Conservation (phyloP, 2,113 vertebrate species). For the Hippocampus zosterae region DNA sequence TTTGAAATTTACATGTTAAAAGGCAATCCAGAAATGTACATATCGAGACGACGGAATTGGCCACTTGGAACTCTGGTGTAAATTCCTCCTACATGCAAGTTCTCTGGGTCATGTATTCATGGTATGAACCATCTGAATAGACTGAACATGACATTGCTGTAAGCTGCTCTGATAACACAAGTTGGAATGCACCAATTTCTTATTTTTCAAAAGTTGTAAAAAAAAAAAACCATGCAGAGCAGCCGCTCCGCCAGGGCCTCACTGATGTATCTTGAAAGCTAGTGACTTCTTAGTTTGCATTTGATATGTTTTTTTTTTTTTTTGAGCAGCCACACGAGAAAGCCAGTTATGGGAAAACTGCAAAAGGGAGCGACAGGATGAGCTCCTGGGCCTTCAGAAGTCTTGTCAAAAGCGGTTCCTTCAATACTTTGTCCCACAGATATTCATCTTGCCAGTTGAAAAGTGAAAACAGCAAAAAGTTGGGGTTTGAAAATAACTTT, state of each 20-base stretch:
- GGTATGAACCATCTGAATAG: constrained; percentile 21
- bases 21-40: background rate
- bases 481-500: constrained; percentile 68
- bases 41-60: background rate
- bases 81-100: background rate
- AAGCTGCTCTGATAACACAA: constrained; percentile 58
- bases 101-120: constrained; percentile 36
- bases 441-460: constrained; percentile 71
- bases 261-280: constrained; percentile 71
- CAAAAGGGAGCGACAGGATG: constrained; percentile 63
- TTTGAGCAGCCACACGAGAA: constrained; percentile 50
- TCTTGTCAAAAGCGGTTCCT: constrained; percentile 66
- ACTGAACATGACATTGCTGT: constrained; percentile 54
- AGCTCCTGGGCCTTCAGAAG: constrained; percentile 67
- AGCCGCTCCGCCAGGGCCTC: constrained; percentile 63
- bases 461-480: constrained; percentile 69
- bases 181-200: constrained; percentile 60
- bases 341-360: constrained; percentile 67
- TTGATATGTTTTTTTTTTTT: constrained; percentile 60
- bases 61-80: background rate
- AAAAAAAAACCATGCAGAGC: constrained; percentile 57
- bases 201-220: constrained; percentile 59
- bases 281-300: constrained; percentile 67
- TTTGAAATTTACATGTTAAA: no score
- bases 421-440: constrained; percentile 65